Conservation (phyloP, 2,113 vertebrate genomes). For the Laticauda colubrina region DNA sequence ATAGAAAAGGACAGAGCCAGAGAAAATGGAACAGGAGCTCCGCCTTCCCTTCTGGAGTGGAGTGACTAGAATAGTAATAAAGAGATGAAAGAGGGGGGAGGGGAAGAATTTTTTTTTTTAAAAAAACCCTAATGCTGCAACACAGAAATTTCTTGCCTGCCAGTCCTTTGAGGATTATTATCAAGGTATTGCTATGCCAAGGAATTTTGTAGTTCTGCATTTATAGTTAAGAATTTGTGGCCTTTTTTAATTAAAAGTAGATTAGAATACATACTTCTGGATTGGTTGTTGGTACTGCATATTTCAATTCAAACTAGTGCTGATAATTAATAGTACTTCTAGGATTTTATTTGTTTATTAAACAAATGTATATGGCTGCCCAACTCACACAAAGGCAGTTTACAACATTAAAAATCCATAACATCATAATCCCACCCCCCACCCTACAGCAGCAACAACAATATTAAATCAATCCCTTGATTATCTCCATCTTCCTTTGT, state of each 20-base stretch:
- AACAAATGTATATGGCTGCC: background rate
- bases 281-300: background rate
- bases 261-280: background rate
- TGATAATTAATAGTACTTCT: background rate
- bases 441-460: background rate
- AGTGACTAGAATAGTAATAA: conserved; percentile 11
- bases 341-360: background rate
- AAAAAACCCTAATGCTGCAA: background rate
- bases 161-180: background rate
- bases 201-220: background rate
- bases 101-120: no score
- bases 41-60: conserved; percentile 8
- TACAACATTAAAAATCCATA: background rate
- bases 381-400: background rate
- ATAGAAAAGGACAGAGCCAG: conserved; percentile 10
- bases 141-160: background rate
- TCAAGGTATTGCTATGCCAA: background rate
- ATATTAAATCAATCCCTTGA: background rate
- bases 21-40: conserved; percentile 22
- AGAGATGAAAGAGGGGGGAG: background rate
- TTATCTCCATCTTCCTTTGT: background rate
- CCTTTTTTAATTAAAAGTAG: background rate
- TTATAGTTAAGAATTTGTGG: background rate
- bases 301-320: background rate
- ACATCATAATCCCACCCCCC: background rate